These are phyloP conservation scores for Ectemnius continuus DNA, from an alignment of 2,888 invertebrate genomes.

Conservation along the genomic window DNA sequence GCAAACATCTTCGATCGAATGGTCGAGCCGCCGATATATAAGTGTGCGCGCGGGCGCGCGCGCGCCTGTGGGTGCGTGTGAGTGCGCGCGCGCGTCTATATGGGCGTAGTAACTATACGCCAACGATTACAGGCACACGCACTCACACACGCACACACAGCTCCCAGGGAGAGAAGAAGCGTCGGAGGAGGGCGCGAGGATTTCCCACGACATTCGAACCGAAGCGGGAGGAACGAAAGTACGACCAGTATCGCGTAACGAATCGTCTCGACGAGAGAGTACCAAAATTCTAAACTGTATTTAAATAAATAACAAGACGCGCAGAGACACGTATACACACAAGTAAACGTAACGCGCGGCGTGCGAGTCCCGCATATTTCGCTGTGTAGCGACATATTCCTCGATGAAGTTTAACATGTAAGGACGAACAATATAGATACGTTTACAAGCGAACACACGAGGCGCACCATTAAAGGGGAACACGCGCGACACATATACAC, in stretches of 20 bases:
- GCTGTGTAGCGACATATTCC: constrained; percentile 69
- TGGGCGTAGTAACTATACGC: too few species aligned
- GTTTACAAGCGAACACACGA: constrained; percentile 10
- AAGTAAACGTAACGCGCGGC: constrained; percentile 49
- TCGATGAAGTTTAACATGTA: constrained; percentile 63
- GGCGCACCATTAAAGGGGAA: constrained; percentile 5
- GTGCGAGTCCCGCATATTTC: constrained; percentile 61
- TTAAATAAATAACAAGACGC: constrained; percentile 43
- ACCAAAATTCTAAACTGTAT: constrained; percentile 77
- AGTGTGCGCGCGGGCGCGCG: too few species aligned
- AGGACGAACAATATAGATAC: constrained; percentile 60
- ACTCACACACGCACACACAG: too few species aligned
- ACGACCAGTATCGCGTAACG: constrained; percentile 55
- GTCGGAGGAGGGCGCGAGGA: constrained; percentile 15
- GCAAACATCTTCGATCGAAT: background rate
- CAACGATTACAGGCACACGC: too few species aligned
- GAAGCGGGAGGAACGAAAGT: constrained; percentile 56
- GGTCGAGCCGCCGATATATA: too few species aligned
- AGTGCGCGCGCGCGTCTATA: too few species aligned
- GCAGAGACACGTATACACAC: constrained; percentile 37
- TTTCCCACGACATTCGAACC: constrained; percentile 25
- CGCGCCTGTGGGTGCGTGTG: too few species aligned
- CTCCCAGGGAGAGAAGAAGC: background rate
- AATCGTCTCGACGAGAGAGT: constrained; percentile 74
- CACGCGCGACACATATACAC: constrained; percentile 21